A percentile compares a stretch with the other conserved stretches of the same genome.
phyloP scores from a whole-genome alignment of 2,888 invertebrate genomes.

The Campopleginae sp. region DNA sequence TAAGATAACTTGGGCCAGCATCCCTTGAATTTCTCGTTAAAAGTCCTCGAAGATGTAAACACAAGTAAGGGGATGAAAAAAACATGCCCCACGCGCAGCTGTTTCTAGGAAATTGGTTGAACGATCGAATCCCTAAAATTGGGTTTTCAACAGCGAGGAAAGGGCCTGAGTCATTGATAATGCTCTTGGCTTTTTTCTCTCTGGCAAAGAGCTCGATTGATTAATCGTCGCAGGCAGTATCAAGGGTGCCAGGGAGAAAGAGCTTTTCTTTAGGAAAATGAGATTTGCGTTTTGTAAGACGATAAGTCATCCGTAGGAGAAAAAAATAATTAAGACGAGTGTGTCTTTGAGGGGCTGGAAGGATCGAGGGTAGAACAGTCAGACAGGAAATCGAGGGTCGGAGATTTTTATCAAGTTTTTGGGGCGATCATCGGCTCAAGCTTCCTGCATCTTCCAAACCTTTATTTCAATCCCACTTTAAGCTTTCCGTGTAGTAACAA shows the following conservation, averaged over 20 bases:
- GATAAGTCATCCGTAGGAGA: constrained; percentile 13
- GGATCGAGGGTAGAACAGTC: constrained; percentile 13
- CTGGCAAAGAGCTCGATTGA: constrained; percentile 16
- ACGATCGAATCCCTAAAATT: not conserved
- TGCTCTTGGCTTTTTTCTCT: not conserved
- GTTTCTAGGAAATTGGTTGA: constrained; percentile 5
- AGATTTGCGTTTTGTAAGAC: constrained; percentile 35
- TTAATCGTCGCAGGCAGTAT: constrained; percentile 34
- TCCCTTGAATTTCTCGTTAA: not conserved
- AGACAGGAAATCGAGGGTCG: constrained; percentile 24
- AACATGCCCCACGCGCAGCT: not conserved
- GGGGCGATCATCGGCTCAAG: not conserved
- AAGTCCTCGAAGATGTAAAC: not conserved
- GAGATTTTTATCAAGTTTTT: not conserved
- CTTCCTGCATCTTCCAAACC: not conserved
- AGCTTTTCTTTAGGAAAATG: not conserved
- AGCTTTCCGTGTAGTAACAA: not conserved
- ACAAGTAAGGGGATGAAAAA: not conserved
- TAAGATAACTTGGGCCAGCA: not conserved
- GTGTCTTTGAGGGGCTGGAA: constrained; percentile 15
- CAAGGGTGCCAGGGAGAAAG: constrained; percentile 11
- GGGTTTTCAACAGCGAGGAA: not conserved
- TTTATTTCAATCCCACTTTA: constrained; percentile 1
- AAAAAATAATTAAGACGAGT: constrained; percentile 18
- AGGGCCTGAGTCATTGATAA: not conserved